A percentile compares a stretch with the other conserved stretches of the same genome.
These are phyloP conservation scores for Discoglossus pictus DNA, from an alignment of 2,797 vertebrate species.

Conservation along the genomic window DNA sequence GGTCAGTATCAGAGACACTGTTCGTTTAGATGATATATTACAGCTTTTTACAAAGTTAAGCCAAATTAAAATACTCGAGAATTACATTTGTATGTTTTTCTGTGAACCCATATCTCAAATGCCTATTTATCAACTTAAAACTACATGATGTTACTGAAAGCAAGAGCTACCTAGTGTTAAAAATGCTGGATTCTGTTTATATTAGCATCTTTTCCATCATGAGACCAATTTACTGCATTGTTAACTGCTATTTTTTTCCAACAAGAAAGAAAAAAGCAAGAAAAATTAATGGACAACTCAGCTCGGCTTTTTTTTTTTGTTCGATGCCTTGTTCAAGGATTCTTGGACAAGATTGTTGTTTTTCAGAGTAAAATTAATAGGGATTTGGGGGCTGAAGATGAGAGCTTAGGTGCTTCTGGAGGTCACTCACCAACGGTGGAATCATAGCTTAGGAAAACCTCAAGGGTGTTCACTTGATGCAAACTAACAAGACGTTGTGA, in stretches of 20 bases:
- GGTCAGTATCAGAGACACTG: no score
- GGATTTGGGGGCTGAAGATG: conserved; percentile 67
- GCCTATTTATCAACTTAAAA: conserved; percentile 3
- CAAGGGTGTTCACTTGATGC: conserved; percentile 69
- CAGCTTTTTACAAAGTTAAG: no score
- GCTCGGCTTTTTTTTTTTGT: conserved; percentile 43
- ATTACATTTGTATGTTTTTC: neutral
- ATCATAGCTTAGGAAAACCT: conserved; percentile 70
- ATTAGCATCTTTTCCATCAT: conserved; percentile 38
- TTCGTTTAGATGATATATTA: no score
- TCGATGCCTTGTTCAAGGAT: conserved; percentile 48
- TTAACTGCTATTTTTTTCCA: conserved; percentile 35
- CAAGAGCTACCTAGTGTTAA: conserved; percentile 5
- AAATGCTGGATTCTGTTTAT: conserved; percentile 21
- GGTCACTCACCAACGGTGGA: conserved; percentile 73
- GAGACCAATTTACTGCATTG: conserved; percentile 50
- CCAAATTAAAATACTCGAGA: no score
- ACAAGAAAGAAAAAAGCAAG: conserved; percentile 39
- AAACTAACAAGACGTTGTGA: conserved; percentile 75
- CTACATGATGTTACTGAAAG: conserved; percentile 11
- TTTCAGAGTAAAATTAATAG: conserved; percentile 63
- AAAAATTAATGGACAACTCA: conserved; percentile 39
- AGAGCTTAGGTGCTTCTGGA: conserved; percentile 68
- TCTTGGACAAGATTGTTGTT: conserved; percentile 44
- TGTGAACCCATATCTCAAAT: conserved; percentile 10